Base-by-base conservation (phyloP, 2,797 vertebrate genomes). In the Spinus olivaceus region DNA sequence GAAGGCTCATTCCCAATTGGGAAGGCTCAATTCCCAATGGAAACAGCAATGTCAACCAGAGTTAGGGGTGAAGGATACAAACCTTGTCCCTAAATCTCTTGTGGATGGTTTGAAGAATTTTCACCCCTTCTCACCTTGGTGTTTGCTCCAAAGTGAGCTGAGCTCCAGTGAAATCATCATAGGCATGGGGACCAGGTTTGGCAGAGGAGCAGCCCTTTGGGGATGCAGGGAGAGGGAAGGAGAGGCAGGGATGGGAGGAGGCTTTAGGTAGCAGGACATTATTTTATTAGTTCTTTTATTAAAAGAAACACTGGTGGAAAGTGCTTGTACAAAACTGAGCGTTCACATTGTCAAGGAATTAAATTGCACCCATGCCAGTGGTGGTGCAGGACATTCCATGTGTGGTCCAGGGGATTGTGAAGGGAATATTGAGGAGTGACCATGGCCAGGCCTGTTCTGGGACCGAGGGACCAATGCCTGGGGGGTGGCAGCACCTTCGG, bases 131-230 rank as follows among this genome's bases (percentile, higher is more conserved):
- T 23, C 65, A 24, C 17, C 23, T 22, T 8, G 14, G 21, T 6
- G 33, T 25, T 81, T 37, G 19, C 59, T 69, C 37, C 49, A 24
- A 10, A 27, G 59, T 1, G 27, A 69, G 35, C 19, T 71, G 81
- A 78, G 49, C 53, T 66, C 32, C 11, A 13, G 24, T 2, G 6
- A 21, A 54, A 42, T 35, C 0, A 1, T 47, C 46, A n/a, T 7
- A n/a, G 44, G 51, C 41, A 8, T 12, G 60, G 20, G 12, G 14
- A 53, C 7, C 41, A 30, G 50, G 14, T 20, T 14, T 63, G 50
- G 42, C 30, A 64, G 59, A 59, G 61, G 37, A 59, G 53, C 44
- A 74, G 46, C 27, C 27, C 21, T 27, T 37, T 4, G 9, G 25
- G 35, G 21, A 35, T 21, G 37, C 60, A 84, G 35, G 32, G 42